phyloP scores from a whole-genome alignment of 2,797 vertebrate genomes.

The Sebastes diaconus region DNA sequence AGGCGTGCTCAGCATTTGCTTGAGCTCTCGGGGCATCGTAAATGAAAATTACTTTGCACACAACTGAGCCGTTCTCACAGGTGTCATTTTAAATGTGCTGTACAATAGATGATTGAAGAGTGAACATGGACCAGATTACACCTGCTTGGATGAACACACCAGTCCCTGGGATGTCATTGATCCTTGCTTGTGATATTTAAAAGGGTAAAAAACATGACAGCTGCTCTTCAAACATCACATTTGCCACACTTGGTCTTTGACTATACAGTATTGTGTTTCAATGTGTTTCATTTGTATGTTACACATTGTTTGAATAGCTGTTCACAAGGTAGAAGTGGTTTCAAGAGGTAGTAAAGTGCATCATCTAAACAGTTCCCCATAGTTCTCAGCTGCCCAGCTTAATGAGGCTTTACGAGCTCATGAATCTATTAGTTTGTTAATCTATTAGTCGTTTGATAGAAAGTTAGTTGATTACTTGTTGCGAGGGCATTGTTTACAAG shows the following conservation, averaged over 20 bases:
- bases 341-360: background rate
- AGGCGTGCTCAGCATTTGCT: background rate
- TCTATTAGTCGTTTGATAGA: no score
- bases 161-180: background rate
- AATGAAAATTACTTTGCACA: slow-evolving; percentile 4
- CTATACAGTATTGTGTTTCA: background rate
- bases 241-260: background rate
- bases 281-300: background rate
- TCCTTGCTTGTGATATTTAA: background rate
- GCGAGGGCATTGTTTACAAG: background rate
- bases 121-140: slow-evolving; percentile 31
- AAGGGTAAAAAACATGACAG: background rate
- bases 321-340: background rate
- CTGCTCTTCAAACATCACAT: background rate
- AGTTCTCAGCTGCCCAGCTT: background rate
- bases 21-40: background rate
- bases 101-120: slow-evolving; percentile 10
- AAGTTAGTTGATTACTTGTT: no score
- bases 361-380: background rate
- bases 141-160: background rate
- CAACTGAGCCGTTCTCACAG: slow-evolving; percentile 9
- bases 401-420: background rate
- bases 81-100: slow-evolving; percentile 17
- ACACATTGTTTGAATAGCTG: background rate
- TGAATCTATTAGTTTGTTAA: no score